Evolutionary conservation across 2,888 invertebrate species (phyloP), one percentile per base, ranked within the genome.

Genomic region (Brenthis hecate): DNA sequence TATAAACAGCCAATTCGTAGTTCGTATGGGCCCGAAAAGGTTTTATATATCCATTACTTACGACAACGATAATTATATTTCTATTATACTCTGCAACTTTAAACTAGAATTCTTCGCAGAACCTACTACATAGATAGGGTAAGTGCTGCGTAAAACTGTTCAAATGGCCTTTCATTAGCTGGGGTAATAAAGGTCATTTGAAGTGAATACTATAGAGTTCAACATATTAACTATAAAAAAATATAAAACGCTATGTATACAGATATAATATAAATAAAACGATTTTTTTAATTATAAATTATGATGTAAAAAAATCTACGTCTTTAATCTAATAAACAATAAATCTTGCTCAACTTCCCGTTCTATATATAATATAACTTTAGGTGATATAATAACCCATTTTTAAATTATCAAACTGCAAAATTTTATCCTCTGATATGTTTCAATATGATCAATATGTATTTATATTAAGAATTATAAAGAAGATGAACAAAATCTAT

Each of bases 121-220:
- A 63, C 65, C 36, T 62, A 55, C 47, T 32, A 23, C 58, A 23
- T n/a, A 28, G 5, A 28, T 4, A 5, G 1, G 6, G 23, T 5
- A 43, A 1, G 50, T 19, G 11, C 32, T 50, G 28, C 48, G 28
- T 28, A 28, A 50, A 76, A 75, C 63, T 50, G 23, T 77, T 82
- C 85, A 88, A 91, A 89, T 87, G 85, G 77, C 77, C 85, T 85
- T 86, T 75, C 85, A 84, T 85, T 84, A 87, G 91, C 92, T 92
- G 92, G 91, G 89, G 77, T 84, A 89, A 88, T 85, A 74, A 85
- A 86, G 83, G 76, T 71, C 87, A 88, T 88, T 91, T 86, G 86
- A 84, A 80, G 75, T 61, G 48, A 51, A 36, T 23, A 69, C 16
- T 54, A 70, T 36, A 63, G 13, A 69, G 55, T 60, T 65, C 23